phyloP scores from a whole-genome alignment of 35 echinoderm and acorn worm species.

The Apostichopus japonicus region DNA sequence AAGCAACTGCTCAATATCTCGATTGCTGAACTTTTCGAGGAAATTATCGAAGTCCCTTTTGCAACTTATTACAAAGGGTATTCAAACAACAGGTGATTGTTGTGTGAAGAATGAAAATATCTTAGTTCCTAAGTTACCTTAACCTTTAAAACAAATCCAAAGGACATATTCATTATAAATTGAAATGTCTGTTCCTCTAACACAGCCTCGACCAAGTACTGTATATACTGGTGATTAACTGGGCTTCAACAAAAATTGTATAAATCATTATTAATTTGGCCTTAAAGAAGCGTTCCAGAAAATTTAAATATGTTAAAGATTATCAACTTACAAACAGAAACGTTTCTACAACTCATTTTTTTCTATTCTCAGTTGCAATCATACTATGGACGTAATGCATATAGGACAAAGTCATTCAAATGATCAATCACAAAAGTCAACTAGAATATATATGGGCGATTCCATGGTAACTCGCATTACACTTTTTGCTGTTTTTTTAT shows the following conservation, averaged over 20 bases:
- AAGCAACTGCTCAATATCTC: background rate
- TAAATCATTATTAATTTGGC: background rate
- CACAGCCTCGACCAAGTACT: background rate
- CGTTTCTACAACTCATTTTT: too few relatives aligned
- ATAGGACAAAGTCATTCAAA: too few relatives aligned
- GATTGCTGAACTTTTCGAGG: background rate
- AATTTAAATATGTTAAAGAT: too few relatives aligned
- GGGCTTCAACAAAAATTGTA: constrained; percentile 9
- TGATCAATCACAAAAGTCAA: too few relatives aligned
- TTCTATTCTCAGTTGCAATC: too few relatives aligned
- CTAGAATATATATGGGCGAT: too few relatives aligned
- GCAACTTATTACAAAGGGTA: background rate
- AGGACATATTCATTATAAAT: constrained; percentile 18
- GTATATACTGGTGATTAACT: background rate
- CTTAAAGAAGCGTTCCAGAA: too few relatives aligned
- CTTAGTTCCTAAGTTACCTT: background rate
- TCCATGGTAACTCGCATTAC: too few relatives aligned
- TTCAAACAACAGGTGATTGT: background rate
- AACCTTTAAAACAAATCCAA: background rate
- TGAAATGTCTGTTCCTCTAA: background rate
- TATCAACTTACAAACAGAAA: too few relatives aligned
- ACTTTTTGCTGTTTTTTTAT: too few relatives aligned
- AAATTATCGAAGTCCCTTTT: background rate
- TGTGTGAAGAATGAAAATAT: constrained; percentile 9
- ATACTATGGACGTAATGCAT: too few relatives aligned